Percentiles rank a stretch among this genome's conserved stretches.
Evolutionary conservation across 2,888 invertebrate genomes (phyloP).

Genomic region (Plebejus argus): DNA sequence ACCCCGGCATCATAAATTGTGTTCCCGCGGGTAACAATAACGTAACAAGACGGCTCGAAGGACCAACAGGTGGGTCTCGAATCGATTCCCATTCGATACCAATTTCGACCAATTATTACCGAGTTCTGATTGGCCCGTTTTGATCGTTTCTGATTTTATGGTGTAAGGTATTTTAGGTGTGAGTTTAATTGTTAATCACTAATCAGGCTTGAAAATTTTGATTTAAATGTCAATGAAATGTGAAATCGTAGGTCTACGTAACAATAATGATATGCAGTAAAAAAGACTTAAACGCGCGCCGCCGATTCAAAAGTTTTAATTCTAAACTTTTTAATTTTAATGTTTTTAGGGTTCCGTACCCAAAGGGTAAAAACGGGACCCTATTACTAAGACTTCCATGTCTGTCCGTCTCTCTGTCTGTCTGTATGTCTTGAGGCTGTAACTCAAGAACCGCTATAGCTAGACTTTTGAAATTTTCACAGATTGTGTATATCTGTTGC

Average conservation of each 20-base stretch:
- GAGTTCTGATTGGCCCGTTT: neutral
- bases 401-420: too few species aligned
- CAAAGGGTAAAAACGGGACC: too few species aligned
- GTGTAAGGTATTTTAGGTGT: neutral
- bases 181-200: neutral
- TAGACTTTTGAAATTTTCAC: too few species aligned
- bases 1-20: constrained; percentile 71
- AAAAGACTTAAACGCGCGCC: constrained; percentile 8
- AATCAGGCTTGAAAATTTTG: neutral
- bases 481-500: too few species aligned
- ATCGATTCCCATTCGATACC: constrained; percentile 28
- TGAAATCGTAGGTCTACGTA: neutral
- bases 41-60: constrained; percentile 53
- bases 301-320: neutral
- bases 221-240: neutral
- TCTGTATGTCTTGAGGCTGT: too few species aligned
- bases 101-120: constrained; percentile 38
- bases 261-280: neutral
- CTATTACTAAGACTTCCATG: too few species aligned
- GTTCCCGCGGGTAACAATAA: constrained; percentile 62
- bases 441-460: too few species aligned
- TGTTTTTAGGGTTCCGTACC: too few species aligned
- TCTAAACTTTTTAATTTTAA: neutral
- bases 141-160: constrained; percentile 1
- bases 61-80: constrained; percentile 29